Evolutionary conservation across 2,797 vertebrate genomes (phyloP).

Genomic region (Hephaestus fuliginosus): DNA sequence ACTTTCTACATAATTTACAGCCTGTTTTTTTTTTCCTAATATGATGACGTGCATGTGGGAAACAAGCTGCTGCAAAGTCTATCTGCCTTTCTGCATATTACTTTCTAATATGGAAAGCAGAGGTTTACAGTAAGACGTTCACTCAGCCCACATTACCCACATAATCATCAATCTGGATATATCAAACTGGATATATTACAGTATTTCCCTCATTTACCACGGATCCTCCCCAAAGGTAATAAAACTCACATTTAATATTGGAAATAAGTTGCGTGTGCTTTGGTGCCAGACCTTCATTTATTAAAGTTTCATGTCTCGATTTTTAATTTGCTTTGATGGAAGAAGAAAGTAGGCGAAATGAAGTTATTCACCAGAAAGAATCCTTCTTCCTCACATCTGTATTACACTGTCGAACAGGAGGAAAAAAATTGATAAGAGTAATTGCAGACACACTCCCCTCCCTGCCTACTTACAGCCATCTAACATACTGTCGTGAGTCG

Average conservation of each 20-base stretch:
- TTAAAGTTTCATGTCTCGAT: constrained; percentile 13
- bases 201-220: not conserved
- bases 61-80: not conserved
- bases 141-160: not conserved
- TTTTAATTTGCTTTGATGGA: constrained; percentile 41
- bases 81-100: not conserved
- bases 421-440: not conserved
- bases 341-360: constrained; percentile 11
- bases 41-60: not conserved
- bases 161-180: not conserved
- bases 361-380: constrained; percentile 20
- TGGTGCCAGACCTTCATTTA: constrained; percentile 10
- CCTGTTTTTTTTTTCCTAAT: not conserved
- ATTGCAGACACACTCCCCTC: not conserved
- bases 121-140: not conserved
- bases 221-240: constrained; percentile 11
- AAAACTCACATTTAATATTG: constrained; percentile 29
- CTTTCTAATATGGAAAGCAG: not conserved
- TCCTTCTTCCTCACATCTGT: not conserved
- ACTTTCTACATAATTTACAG: not conserved
- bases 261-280: not conserved
- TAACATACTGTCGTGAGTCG: not conserved
- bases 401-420: not conserved
- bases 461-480: constrained; percentile 3
- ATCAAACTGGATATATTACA: constrained; percentile 8